Base-by-base conservation (phyloP, 2,888 invertebrate genomes). In the Drosophila sordidapex region DNA sequence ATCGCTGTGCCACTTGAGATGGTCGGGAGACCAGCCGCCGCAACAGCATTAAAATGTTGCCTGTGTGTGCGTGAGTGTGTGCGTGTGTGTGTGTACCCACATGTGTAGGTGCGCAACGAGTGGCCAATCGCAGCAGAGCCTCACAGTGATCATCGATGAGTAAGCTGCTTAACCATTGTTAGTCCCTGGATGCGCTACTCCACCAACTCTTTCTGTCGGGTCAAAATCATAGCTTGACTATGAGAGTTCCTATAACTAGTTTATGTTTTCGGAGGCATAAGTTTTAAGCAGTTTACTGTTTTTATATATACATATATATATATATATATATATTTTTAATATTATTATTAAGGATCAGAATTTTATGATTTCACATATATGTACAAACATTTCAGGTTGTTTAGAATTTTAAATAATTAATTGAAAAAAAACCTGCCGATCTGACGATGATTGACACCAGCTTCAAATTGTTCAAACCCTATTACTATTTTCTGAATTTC, bases 1-100 rank as follows among this genome's bases (percentile, higher is more conserved):
- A 83, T 81, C 81, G 70, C 72, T 46, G 65, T 46, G 80, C 80
- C 80, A 79, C 79, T 79, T 72, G 68, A 79, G 54, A 70, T 25
- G 40, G 35, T 74, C 76, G 11, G 43, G 31, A 56, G 46, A 46
- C 27, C 57, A 48, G 56, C 64, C n/a, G 29, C 31, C 48, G 73
- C 72, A 70, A 65, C 74, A 77, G 71, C 49, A 81, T 69, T 74
- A 61, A 81, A 80, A 80, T 64, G 33, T 33, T 60, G 49, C 38
- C 31, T 40, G 36, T 54, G 25, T 35, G 4, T 35, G 64, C 43
- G n/a, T n/a, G n/a, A n/a, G n/a, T n/a, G n/a, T n/a, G n/a, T 21
- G 46, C 38, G 36, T 52, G 58, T 15, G 27, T 56, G 43, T 40
- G 2, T 25, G 36, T 43, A 35, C 29, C 25, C 25, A 33, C 35